Base-by-base conservation (phyloP, 2,888 invertebrate species). In the Hedychridium roseum region DNA sequence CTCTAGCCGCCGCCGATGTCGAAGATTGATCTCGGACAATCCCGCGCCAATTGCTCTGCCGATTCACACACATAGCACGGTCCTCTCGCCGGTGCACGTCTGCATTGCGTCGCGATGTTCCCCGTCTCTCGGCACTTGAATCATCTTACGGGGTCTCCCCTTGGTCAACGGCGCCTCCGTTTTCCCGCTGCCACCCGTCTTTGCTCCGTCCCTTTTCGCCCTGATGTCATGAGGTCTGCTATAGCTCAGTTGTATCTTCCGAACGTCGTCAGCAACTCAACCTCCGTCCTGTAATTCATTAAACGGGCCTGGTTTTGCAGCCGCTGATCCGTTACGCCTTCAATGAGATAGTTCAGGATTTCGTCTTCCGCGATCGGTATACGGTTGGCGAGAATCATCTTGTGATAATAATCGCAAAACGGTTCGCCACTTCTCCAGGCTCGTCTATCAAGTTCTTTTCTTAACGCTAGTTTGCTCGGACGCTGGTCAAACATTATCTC, bases 401-500 rank as follows among this genome's bases (percentile, higher is more conserved):
- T 45, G 3, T 45, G 39, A 23, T 34, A 50, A 26, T 45, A 50
- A 6, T 50, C 36, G 2, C 38, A 27, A n/a, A 45, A 50, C 2
- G n/a, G 2, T 9, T 50, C 45, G 18, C 9, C 11, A 3, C 1
- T 15, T n/a, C 6, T 11, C 31, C 44, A 50, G 1, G 15, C 12
- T 1, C 50, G 20, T 6, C 17, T 7, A 11, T 45, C 50, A 4
- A 50, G 45, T 7, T 28, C 23, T 11, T n/a, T 40, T 1, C 36
- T 5, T 3, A 30, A 6, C 3, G 18, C 6, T 3, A 50, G 11
- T 21, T 20, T 44, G 2, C 16, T 27, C 3, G 40, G 39, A 1
- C 39, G 50, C 2, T 34, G 30, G 3, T 50, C 38, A 21, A 50
- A 50, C 46, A 53, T 53, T 9, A 3, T 12, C n/a, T 18, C 15